Conservation (phyloP, 2,113 vertebrate genomes). For the Callithrix jacchus region DNA sequence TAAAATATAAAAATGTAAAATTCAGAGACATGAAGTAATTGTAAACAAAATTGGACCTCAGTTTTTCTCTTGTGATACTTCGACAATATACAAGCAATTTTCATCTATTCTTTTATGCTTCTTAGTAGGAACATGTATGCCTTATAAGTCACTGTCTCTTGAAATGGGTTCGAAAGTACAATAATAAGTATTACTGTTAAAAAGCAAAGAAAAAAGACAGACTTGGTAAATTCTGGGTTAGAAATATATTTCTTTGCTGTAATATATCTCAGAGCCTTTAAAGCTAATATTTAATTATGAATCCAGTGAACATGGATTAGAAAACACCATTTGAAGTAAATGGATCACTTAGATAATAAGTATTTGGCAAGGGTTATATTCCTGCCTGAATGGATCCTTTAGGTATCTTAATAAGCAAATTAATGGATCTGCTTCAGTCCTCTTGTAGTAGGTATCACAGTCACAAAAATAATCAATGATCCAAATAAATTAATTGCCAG, state of each 20-base stretch:
- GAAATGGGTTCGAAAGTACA: background rate
- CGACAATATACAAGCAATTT: background rate
- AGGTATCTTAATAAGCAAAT: background rate
- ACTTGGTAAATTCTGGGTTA: background rate
- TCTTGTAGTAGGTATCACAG: background rate
- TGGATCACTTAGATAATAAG: background rate
- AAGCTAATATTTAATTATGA: conserved; percentile 34
- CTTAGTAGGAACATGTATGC: background rate
- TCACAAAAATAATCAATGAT: background rate
- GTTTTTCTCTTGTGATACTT: background rate
- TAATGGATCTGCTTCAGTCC: background rate
- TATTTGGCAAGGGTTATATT: background rate
- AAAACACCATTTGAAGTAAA: background rate
- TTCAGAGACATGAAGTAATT: background rate
- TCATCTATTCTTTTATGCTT: background rate
- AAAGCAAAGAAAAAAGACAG: background rate
- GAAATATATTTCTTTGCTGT: conserved; percentile 24
- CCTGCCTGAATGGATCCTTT: background rate
- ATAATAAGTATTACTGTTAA: background rate
- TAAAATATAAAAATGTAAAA: background rate
- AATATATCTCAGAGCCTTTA: background rate
- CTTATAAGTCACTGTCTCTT: background rate
- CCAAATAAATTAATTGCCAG: background rate
- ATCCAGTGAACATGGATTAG: background rate
- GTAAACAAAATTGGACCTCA: background rate